phyloP scores from a whole-genome alignment of 1,140 invertebrate genomes.

The Pogonomyrmex californicus region DNA sequence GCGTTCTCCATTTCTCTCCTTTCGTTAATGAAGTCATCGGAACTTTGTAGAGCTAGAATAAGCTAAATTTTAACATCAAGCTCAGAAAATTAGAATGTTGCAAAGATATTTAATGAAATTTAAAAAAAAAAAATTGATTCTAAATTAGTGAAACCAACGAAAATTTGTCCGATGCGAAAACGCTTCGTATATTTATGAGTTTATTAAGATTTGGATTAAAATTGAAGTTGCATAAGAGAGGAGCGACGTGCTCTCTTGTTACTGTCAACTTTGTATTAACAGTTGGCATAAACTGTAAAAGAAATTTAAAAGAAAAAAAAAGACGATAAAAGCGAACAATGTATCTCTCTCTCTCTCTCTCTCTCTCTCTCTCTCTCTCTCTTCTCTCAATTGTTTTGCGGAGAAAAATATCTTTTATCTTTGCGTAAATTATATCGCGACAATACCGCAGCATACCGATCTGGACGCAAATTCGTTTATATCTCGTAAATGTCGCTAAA shows the following conservation, averaged over 20 bases:
- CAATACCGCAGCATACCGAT: slow-evolving; percentile 18
- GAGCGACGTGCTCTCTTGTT: background rate
- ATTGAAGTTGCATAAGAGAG: slow-evolving; percentile 1
- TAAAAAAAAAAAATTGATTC: background rate
- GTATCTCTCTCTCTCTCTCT: background rate
- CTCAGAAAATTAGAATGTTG: background rate
- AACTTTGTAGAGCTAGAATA: background rate
- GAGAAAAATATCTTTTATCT: background rate
- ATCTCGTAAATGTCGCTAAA: slow-evolving; percentile 74
- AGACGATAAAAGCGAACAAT: background rate
- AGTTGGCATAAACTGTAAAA: background rate
- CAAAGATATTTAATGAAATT: slow-evolving; percentile 14
- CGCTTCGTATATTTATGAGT: background rate
- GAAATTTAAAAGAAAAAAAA: background rate
- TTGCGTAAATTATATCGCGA: background rate
- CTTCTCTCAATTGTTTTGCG: slow-evolving; percentile 49
- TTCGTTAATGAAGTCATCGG: slow-evolving; percentile 13
- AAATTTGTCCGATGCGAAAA: slow-evolving; percentile 13
- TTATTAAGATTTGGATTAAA: slow-evolving; percentile 11
- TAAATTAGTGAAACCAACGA: background rate
- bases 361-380: background rate
- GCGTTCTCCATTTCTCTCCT: background rate
- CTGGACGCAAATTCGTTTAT: slow-evolving; percentile 73
- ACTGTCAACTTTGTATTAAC: background rate
- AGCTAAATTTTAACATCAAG: slow-evolving; percentile 23